A percentile compares a stretch with the other conserved stretches of the same genome.
Conservation (phyloP, 2,888 invertebrate genomes). For the Hololepta plana region DNA sequence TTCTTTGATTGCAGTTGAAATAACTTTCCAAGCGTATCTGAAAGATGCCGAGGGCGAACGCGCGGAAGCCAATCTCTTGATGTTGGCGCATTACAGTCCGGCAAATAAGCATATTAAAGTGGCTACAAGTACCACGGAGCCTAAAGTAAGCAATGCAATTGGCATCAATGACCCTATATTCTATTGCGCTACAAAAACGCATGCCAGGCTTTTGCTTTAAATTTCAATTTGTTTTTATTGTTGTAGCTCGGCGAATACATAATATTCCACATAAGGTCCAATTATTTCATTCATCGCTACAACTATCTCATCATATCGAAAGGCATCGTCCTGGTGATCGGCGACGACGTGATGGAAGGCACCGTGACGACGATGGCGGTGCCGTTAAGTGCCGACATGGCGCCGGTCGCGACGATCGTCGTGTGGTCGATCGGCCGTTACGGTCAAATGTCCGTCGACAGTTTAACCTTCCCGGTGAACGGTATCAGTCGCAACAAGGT, state of each 20-base stretch:
- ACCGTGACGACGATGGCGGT: constrained; percentile 64
- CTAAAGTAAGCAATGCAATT: constrained; percentile 36
- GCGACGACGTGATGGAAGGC: constrained; percentile 69
- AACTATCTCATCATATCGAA: constrained; percentile 86
- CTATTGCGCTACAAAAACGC: no score
- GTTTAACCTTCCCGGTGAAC: constrained; percentile 91
- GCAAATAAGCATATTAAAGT: constrained; percentile 70
- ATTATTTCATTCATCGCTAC: constrained; percentile 76
- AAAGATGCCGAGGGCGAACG: constrained; percentile 47
- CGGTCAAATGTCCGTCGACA: constrained; percentile 69
- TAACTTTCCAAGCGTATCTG: constrained; percentile 41
- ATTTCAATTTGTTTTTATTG: constrained; percentile 9
- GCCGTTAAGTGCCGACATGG: constrained; percentile 73
- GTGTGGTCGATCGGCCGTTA: constrained; percentile 72
- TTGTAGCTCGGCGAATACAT: constrained; percentile 80
- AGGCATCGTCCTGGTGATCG: constrained; percentile 71
- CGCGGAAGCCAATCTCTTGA: constrained; percentile 47
- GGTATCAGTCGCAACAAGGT: constrained; percentile 85
- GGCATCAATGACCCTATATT: no score
- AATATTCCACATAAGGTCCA: constrained; percentile 83
- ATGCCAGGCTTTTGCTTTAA: no score
- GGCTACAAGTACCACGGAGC: constrained; percentile 63
- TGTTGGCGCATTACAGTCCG: constrained; percentile 66
- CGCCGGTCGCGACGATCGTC: constrained; percentile 78
- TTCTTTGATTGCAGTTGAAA: constrained; percentile 2